Evolutionary conservation across 2,888 invertebrate species (phyloP), one percentile per base, ranked within the genome.

Genomic region (Litoditis marina): DNA sequence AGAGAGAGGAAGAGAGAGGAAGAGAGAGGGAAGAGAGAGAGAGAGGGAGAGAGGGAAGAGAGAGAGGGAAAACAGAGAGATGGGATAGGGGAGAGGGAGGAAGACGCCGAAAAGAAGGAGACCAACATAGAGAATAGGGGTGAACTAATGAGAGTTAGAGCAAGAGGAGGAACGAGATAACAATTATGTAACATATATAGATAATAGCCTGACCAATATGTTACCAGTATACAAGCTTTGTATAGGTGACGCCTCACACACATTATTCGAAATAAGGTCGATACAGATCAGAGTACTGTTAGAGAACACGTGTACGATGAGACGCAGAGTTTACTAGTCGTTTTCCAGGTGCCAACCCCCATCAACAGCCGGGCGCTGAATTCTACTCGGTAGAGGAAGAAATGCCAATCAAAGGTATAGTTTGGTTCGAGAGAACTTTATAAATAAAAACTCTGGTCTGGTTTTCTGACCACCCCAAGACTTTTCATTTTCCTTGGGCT

Each of bases 281-380:
- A n/a, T n/a, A n/a, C n/a, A 22, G n/a, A 22, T 42, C n/a, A 42
- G 22, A 19, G 22, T 42, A 19, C 22, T 36, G 42, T 42, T 11
- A 4, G 13, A 42, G 22, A 42, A n/a, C 42, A 42, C 22, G n/a
- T 42, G 42, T 36, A 49, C 11, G 28, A 27, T 27, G 16, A n/a
- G n/a, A n/a, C n/a, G n/a, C n/a, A n/a, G n/a, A n/a, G n/a, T n/a
- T n/a, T n/a, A n/a, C n/a, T n/a, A n/a, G n/a, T n/a, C n/a, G n/a
- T n/a, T 31, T 68, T 71, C 28, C 69, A 75, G 96, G 87, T 74
- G 94, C 94, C 92, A 96, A 96, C 85, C 96, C 96, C 0, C 96
- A 96, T 83, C 96, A 96, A 83, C 68, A 63, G 34, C 67, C 66
- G 52, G 79, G 78, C 51, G 78, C 80, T 31, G 75, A 78, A 62